Conservation (phyloP, 2,888 invertebrate genomes). For the Oscheius sp. region DNA sequence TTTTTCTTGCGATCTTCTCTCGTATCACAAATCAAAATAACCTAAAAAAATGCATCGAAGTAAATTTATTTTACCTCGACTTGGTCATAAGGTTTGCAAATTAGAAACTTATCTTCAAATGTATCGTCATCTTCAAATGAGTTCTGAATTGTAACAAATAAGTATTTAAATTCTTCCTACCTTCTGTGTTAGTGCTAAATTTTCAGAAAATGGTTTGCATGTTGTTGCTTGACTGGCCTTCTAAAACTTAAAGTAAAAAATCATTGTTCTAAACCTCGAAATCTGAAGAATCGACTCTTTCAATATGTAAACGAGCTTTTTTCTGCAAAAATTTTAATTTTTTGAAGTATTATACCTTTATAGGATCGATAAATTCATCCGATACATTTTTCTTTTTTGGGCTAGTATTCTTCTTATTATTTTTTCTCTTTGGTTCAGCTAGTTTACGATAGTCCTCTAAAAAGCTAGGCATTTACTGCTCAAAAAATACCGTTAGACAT, state of each 20-base stretch:
- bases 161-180: too few species aligned
- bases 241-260: too few species aligned
- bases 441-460: conserved; percentile 18
- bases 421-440: neutral
- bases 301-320: too few species aligned
- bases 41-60: conserved; percentile 28
- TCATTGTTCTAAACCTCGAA: too few species aligned
- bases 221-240: too few species aligned
- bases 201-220: too few species aligned
- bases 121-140: neutral
- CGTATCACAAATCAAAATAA: conserved; percentile 60
- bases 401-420: neutral
- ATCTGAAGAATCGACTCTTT: too few species aligned
- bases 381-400: conserved; percentile 3
- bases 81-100: conserved; percentile 18
- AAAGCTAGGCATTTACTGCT: neutral
- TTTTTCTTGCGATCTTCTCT: conserved; percentile 55
- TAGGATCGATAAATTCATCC: too few species aligned
- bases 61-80: conserved; percentile 13
- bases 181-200: too few species aligned
- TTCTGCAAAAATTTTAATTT: too few species aligned
- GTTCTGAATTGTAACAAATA: too few species aligned
- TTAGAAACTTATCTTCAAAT: neutral
- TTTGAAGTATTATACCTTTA: too few species aligned
- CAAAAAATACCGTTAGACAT: neutral